Evolutionary conservation across 2,113 vertebrate genomes (phyloP).

Genomic region (Engraulis encrasicolus): DNA sequence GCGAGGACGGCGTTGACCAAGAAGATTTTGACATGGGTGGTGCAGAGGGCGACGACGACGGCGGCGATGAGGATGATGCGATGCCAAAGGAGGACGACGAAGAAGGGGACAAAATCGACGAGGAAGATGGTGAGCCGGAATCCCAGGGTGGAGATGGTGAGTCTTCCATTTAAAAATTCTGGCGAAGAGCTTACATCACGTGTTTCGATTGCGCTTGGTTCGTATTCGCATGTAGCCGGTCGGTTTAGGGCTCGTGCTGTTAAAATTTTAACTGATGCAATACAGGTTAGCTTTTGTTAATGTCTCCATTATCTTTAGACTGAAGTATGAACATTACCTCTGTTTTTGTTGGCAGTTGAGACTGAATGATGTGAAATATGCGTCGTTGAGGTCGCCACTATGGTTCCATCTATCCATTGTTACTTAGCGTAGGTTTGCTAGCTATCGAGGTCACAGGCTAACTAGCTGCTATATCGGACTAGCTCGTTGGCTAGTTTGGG

Average conservation of each 20-base stretch:
- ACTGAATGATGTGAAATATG: background rate
- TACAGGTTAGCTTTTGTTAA: background rate
- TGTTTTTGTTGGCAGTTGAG: background rate
- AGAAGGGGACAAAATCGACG: slow-evolving; percentile 66
- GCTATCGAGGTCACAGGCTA: slow-evolving; percentile 13
- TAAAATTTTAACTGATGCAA: background rate
- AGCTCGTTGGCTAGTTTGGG: background rate
- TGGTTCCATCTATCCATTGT: background rate
- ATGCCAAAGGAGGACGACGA: slow-evolving; percentile 61
- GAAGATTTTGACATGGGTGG: slow-evolving; percentile 44
- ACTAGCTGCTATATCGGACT: background rate
- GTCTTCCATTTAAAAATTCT: slow-evolving; percentile 47
- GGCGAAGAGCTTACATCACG: background rate
- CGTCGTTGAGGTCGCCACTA: background rate
- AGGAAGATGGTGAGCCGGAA: slow-evolving; percentile 80
- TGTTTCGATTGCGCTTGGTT: slow-evolving; percentile 7
- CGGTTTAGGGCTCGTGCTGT: background rate
- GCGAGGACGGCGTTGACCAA: slow-evolving; percentile 50
- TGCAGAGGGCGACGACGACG: slow-evolving; percentile 47
- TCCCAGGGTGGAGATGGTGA: slow-evolving; percentile 78
- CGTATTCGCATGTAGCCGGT: background rate
- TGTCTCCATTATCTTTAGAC: background rate
- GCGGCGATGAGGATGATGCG: slow-evolving; percentile 43
- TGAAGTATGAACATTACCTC: background rate
- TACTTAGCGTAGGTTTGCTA: background rate